Evolutionary conservation across 2,888 invertebrate species (phyloP).

Genomic region (Scelioninae gen. 1): DNA sequence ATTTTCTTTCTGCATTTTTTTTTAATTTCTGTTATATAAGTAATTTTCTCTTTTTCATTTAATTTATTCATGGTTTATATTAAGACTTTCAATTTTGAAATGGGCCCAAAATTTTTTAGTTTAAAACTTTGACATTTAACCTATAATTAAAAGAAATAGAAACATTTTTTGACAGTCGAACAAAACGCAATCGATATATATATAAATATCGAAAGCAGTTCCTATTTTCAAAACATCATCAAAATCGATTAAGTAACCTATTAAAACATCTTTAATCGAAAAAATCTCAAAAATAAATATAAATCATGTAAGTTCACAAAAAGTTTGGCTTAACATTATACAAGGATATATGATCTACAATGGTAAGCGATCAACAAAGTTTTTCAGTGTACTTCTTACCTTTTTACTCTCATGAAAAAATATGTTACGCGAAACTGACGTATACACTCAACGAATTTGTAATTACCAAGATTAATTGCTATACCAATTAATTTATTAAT

Average conservation of each 20-base stretch:
- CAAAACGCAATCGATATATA: slow-evolving; percentile 26
- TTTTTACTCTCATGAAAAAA: neutral
- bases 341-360: slow-evolving; percentile 12
- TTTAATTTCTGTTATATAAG: slow-evolving; percentile 4
- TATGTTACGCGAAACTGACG: neutral
- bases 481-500: too few species aligned
- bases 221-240: neutral
- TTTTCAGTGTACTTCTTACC: neutral
- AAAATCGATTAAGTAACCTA: slow-evolving; percentile 26
- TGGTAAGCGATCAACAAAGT: slow-evolving; percentile 22
- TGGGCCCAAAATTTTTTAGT: neutral
- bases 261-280: neutral
- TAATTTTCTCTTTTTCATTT: neutral
- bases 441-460: neutral
- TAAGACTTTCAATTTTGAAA: neutral
- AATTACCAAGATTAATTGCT: neutral
- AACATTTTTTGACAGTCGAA: slow-evolving; percentile 13
- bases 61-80: slow-evolving; percentile 11
- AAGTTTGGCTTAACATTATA: neutral
- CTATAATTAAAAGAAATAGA: neutral
- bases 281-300: slow-evolving; percentile 13
- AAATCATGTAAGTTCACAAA: slow-evolving; percentile 7
- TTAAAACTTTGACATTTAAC: neutral
- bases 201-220: neutral
- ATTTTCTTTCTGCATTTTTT: slow-evolving; percentile 42